Evolutionary conservation across 2,888 invertebrate species (phyloP).

Genomic region (Drosophila prolongata): DNA sequence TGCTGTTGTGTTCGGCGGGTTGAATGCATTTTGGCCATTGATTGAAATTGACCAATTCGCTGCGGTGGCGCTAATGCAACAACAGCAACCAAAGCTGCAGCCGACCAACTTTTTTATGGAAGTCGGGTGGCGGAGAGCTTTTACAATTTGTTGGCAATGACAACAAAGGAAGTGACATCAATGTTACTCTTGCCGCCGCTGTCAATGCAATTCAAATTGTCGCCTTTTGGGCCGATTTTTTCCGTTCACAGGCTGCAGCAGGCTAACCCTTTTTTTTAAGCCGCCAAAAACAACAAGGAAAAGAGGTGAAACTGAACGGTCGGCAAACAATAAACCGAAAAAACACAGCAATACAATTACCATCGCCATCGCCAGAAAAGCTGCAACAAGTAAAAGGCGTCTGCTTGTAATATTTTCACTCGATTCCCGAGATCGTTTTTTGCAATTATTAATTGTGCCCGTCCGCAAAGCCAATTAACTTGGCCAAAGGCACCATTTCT

Average conservation of each 20-base stretch:
- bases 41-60: constrained; percentile 43
- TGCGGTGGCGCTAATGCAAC: constrained; percentile 31
- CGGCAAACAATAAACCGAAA: constrained; percentile 14
- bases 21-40: constrained; percentile 33
- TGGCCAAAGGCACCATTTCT: background rate
- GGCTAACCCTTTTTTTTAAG: background rate
- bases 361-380: too few relatives aligned
- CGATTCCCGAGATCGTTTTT: background rate
- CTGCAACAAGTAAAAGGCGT: constrained; percentile 6
- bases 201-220: constrained; percentile 30
- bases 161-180: constrained; percentile 37
- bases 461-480: constrained; percentile 34
- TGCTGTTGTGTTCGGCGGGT: constrained; percentile 11
- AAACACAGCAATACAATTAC: background rate
- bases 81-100: constrained; percentile 9
- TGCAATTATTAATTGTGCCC: constrained; percentile 34
- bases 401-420: background rate
- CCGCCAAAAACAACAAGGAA: constrained; percentile 10
- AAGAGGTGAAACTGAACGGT: constrained; percentile 2
- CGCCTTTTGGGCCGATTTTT: constrained; percentile 1
- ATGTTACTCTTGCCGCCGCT: constrained; percentile 2
- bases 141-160: constrained; percentile 31
- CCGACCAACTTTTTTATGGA: background rate
- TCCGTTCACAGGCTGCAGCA: background rate
- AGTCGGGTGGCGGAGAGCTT: constrained; percentile 8